These are phyloP conservation scores for Meganola albula DNA, from an alignment of 2,888 invertebrate species.

Conservation along the genomic window DNA sequence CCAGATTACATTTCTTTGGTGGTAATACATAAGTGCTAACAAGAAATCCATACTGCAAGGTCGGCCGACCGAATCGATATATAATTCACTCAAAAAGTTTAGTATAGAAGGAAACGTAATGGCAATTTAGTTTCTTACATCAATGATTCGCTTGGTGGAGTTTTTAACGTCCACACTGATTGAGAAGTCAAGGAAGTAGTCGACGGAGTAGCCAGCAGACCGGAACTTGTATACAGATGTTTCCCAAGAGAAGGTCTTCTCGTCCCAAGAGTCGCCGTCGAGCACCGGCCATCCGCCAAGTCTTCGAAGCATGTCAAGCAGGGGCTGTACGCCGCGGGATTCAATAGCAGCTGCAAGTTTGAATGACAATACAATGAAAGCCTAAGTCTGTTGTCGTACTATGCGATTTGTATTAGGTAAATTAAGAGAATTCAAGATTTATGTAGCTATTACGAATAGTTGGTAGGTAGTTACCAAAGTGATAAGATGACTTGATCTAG, in stretches of 20 bases:
- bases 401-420: too few species aligned
- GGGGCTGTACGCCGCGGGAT: conserved; percentile 84
- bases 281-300: conserved; percentile 97
- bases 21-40: conserved; percentile 8
- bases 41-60: conserved; percentile 20
- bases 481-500: too few species aligned
- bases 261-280: conserved; percentile 85
- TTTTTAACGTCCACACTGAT: conserved; percentile 94
- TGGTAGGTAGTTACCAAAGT: too few species aligned
- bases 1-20: conserved; percentile 6
- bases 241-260: conserved; percentile 86
- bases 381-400: too few species aligned
- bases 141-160: conserved; percentile 88
- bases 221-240: conserved; percentile 89
- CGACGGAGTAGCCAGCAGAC: conserved; percentile 88
- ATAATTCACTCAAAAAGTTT: neutral
- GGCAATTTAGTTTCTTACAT: conserved; percentile 77
- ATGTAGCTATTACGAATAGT: too few species aligned
- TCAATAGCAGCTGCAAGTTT: conserved; percentile 85
- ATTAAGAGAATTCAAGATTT: too few species aligned
- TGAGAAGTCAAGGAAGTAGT: conserved; percentile 93
- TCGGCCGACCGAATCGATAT: conserved; percentile 36
- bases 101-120: conserved; percentile 1
- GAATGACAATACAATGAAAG: neutral
- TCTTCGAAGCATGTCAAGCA: conserved; percentile 82